Percentiles rank a stretch among this genome's conserved stretches.
phyloP scores from a whole-genome alignment of 2,888 invertebrate genomes.

The Asteroscopus sphinx region DNA sequence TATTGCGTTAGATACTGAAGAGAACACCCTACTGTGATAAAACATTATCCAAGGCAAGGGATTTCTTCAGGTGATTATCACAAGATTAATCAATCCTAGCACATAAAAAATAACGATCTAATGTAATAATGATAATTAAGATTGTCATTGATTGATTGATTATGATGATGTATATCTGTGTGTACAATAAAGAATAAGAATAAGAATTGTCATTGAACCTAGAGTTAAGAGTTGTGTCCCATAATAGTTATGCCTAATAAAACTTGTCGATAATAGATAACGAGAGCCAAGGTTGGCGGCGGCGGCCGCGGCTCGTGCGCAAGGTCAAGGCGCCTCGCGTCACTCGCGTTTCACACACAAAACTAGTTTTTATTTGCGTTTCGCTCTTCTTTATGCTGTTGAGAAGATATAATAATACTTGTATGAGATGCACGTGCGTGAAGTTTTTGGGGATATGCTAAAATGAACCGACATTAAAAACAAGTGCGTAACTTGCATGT shows the following conservation, averaged over 20 bases:
- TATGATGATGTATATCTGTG: too few relatives aligned
- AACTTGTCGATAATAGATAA: too few relatives aligned
- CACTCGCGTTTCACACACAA: slow-evolving; percentile 23
- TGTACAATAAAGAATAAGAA: slow-evolving; percentile 7
- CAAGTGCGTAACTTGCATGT: slow-evolving; percentile 1
- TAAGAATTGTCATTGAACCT: slow-evolving; percentile 17
- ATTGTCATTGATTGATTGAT: slow-evolving; percentile 24
- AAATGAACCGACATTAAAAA: slow-evolving; percentile 1
- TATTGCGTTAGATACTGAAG: too few relatives aligned
- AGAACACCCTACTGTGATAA: background rate
- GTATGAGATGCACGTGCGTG: slow-evolving; percentile 21
- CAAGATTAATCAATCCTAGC: background rate
- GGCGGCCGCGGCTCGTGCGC: slow-evolving; percentile 41
- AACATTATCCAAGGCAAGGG: slow-evolving; percentile 11
- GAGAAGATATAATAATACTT: slow-evolving; percentile 22
- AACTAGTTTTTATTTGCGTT: slow-evolving; percentile 32
- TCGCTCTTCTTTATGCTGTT: slow-evolving; percentile 14
- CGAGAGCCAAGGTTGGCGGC: slow-evolving; percentile 58
- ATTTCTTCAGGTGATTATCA: slow-evolving; percentile 9
- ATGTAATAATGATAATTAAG: slow-evolving; percentile 3
- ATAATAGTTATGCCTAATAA: slow-evolving; percentile 36
- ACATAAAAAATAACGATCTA: background rate
- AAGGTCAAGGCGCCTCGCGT: slow-evolving; percentile 53
- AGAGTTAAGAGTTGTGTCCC: slow-evolving; percentile 13
- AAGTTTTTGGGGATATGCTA: slow-evolving; percentile 11